A percentile compares a stretch with the other conserved stretches of the same genome.
Conservation (phyloP, 2,113 vertebrate species). For the Perca flavescens region DNA sequence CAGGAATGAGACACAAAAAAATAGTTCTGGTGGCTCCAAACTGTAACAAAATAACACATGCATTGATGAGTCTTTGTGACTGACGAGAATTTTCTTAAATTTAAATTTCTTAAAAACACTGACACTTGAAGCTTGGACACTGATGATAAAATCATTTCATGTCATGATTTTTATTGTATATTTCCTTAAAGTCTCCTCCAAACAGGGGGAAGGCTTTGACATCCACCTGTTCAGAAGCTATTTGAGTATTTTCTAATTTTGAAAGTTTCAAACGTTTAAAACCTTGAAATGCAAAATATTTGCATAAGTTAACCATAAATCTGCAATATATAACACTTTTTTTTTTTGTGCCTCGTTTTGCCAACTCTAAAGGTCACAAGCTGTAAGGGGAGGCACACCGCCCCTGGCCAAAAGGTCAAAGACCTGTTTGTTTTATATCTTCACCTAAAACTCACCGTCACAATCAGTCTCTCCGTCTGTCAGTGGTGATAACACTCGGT, state of each 20-base stretch:
- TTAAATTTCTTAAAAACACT: neutral
- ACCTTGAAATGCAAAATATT: neutral
- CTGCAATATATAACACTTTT: neutral
- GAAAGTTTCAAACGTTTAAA: neutral
- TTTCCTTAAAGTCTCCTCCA: neutral
- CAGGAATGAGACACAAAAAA: slow-evolving; percentile 12
- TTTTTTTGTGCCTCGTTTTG: neutral
- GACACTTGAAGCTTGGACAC: neutral
- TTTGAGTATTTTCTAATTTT: neutral
- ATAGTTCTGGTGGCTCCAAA: neutral
- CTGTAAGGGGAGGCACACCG: slow-evolving; percentile 68
- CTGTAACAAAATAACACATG: neutral
- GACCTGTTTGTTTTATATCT: slow-evolving; percentile 82
- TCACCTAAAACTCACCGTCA: slow-evolving; percentile 50
- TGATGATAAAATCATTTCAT: neutral
- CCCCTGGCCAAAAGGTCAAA: slow-evolving; percentile 82
- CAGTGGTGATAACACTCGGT: slow-evolving; percentile 18
- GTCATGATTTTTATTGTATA: neutral
- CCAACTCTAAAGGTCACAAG: slow-evolving; percentile 4
- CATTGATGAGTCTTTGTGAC: neutral
- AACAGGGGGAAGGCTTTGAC: neutral
- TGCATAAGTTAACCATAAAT: neutral
- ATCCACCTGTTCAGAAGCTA: neutral
- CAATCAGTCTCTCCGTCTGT: slow-evolving; percentile 43
- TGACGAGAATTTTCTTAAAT: neutral